A percentile compares a stretch with the other conserved stretches of the same genome.
Conservation (phyloP, 2,888 invertebrate species). For the Willowsia nigromaculata region DNA sequence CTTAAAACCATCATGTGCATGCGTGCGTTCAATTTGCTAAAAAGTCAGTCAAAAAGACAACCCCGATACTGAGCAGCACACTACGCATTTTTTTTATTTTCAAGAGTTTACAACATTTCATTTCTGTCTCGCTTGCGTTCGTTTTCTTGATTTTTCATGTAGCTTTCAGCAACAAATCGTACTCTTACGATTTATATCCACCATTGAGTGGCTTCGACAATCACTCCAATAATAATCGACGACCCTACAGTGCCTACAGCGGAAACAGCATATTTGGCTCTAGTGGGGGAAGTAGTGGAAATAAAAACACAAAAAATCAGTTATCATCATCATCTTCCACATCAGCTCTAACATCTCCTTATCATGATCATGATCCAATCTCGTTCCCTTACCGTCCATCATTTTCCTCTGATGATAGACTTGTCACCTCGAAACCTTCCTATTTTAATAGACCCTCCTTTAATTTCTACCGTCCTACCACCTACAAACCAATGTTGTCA, state of each 20-base stretch:
- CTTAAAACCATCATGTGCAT: constrained; percentile 13
- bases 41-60: not conserved
- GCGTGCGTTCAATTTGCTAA: constrained; percentile 29
- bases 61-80: not conserved
- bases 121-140: not conserved
- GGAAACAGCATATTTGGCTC: constrained; percentile 38
- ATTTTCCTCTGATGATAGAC: constrained; percentile 52
- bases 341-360: constrained; percentile 49
- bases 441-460: constrained; percentile 75
- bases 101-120: not conserved
- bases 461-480: constrained; percentile 75
- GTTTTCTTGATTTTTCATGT: not conserved
- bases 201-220: constrained; percentile 40
- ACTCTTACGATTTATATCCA: constrained; percentile 72
- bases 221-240: constrained; percentile 49
- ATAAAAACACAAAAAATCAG: constrained; percentile 34
- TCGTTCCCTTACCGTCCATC: constrained; percentile 76
- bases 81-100: not conserved
- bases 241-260: constrained; percentile 54
- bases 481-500: constrained; percentile 72
- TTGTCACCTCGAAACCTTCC: constrained; percentile 58
- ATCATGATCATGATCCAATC: constrained; percentile 23
- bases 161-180: constrained; percentile 74
- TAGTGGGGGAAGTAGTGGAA: not conserved
- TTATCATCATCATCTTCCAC: constrained; percentile 60